These are phyloP conservation scores for Urocyon cinereoargenteus DNA, from an alignment of 2,797 vertebrate genomes.

Conservation along the genomic window DNA sequence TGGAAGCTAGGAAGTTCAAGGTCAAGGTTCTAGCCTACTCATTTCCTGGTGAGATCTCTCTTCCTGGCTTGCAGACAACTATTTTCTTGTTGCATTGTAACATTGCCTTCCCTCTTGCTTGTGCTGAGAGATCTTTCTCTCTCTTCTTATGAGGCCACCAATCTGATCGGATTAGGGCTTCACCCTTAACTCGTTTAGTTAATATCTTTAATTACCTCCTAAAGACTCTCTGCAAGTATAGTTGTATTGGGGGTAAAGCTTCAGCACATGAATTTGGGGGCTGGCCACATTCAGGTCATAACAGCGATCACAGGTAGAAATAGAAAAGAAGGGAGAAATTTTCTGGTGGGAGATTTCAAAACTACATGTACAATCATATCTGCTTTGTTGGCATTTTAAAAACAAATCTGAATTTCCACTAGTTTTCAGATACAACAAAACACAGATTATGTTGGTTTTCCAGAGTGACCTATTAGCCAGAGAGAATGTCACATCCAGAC, in stretches of 20 bases:
- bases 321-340: conserved; percentile 1
- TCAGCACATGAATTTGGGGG: neutral
- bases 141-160: neutral
- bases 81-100: neutral
- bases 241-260: neutral
- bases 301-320: neutral
- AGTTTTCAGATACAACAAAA: neutral
- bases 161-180: neutral
- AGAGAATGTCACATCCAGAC: neutral
- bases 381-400: conserved; percentile 38
- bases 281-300: neutral
- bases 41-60: neutral
- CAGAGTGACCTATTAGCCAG: neutral
- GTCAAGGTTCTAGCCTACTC: neutral
- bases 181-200: neutral
- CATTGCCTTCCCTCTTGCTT: neutral
- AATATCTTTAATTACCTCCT: neutral
- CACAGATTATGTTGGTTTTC: neutral
- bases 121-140: neutral
- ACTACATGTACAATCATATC: neutral
- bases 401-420: neutral
- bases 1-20: neutral
- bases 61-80: neutral
- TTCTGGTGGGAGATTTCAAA: neutral
- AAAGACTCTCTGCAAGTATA: neutral